Conservation (phyloP, 2,888 invertebrate species). For the Hyles lineata region DNA sequence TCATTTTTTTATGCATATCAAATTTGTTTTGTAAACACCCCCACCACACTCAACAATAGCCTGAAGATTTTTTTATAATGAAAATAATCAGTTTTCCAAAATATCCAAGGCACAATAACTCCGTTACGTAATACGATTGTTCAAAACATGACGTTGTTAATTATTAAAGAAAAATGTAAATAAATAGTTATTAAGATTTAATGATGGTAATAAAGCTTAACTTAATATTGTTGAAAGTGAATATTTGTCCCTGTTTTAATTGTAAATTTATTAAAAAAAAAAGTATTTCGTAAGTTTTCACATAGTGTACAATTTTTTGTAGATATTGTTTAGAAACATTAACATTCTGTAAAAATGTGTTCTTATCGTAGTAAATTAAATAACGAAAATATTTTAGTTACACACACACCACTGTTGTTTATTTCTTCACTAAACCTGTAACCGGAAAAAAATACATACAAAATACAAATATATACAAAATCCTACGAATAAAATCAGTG, state of each 20-base stretch:
- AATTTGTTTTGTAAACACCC: no score
- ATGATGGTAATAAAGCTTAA: conserved; percentile 70
- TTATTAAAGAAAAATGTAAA: conserved; percentile 68
- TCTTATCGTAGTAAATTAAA: conserved; percentile 86
- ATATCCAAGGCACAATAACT: conserved; percentile 47
- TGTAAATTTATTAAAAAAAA: conserved; percentile 74
- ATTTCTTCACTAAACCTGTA: conserved; percentile 46
- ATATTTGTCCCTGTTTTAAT: conserved; percentile 77
- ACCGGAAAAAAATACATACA: neutral
- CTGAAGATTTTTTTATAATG: no score
- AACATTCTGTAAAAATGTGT: conserved; percentile 86
- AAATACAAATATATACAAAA: no score
- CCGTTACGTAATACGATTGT: conserved; percentile 63
- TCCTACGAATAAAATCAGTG: no score
- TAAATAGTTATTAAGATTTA: conserved; percentile 68
- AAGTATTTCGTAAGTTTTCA: conserved; percentile 78
- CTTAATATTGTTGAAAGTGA: conserved; percentile 83
- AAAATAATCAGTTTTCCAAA: conserved; percentile 31
- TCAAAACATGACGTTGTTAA: conserved; percentile 73
- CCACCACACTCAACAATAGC: no score
- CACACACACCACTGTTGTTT: conserved; percentile 72
- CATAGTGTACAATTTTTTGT: conserved; percentile 85
- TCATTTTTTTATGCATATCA: no score
- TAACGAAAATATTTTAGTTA: conserved; percentile 86
- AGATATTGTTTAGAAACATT: conserved; percentile 82